These are phyloP conservation scores for Acanthis flammea DNA, from an alignment of 2,797 vertebrate genomes.

Conservation along the genomic window DNA sequence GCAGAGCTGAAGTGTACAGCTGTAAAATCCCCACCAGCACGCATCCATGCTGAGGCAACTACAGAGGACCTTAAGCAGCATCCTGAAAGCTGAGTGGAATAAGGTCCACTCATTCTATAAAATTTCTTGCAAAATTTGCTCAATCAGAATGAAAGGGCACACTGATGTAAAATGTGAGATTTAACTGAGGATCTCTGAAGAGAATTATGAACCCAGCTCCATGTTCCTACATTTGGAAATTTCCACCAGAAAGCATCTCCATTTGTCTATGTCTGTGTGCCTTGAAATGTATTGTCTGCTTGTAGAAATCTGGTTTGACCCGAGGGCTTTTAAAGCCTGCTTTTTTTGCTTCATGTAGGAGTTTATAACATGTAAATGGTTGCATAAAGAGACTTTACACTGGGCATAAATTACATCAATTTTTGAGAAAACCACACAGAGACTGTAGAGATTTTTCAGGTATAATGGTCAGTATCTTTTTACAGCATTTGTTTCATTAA, in stretches of 20 bases:
- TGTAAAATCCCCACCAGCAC: background rate
- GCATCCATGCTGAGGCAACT: background rate
- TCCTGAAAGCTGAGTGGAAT: background rate
- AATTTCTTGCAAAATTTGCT: background rate
- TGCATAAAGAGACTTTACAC: background rate
- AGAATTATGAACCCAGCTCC: background rate
- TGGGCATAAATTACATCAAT: background rate
- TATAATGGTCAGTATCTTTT: background rate
- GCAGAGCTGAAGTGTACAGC: background rate
- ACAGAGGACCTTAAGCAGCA: background rate
- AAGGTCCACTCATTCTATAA: background rate
- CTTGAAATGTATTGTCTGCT: background rate
- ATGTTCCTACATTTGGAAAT: background rate
- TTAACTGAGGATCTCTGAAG: background rate
- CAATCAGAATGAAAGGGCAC: background rate
- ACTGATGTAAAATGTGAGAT: background rate
- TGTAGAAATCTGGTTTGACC: background rate
- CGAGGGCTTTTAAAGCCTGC: background rate
- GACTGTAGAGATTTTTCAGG: background rate
- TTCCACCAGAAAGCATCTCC: background rate
- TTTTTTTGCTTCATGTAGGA: background rate
- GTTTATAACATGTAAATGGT: background rate
- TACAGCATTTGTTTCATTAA: background rate
- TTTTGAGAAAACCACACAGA: background rate
- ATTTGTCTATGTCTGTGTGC: background rate